Conservation (phyloP, 2,888 invertebrate genomes). For the Sarcophaga subvicina region DNA sequence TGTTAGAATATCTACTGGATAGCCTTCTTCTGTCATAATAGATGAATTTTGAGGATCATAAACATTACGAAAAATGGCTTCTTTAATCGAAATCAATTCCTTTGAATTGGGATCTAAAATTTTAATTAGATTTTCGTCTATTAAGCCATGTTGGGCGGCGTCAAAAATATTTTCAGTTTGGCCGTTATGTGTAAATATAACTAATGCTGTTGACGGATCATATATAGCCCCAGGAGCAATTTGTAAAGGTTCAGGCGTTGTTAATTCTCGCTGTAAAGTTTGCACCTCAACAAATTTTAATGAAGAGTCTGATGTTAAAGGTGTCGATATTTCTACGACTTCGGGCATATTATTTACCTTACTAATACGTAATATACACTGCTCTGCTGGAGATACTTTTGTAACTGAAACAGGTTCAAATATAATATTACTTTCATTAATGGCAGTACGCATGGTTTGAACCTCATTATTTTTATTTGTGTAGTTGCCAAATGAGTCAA, state of each 20-base stretch:
- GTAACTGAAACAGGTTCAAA: constrained; percentile 84
- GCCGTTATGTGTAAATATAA: constrained; percentile 88
- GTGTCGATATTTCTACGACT: constrained; percentile 87
- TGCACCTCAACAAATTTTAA: constrained; percentile 82
- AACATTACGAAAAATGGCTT: constrained; percentile 90
- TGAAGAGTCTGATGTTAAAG: constrained; percentile 82
- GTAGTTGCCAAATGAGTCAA: constrained; percentile 92
- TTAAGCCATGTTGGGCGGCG: constrained; percentile 89
- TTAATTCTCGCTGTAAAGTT: constrained; percentile 81
- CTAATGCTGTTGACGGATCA: constrained; percentile 89
- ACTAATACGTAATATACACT: constrained; percentile 87
- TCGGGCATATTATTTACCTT: constrained; percentile 88
- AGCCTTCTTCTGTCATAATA: constrained; percentile 86
- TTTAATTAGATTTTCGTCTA: constrained; percentile 87
- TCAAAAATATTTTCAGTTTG: constrained; percentile 88
- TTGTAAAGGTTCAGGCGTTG: constrained; percentile 87
- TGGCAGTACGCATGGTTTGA: constrained; percentile 87
- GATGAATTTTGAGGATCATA: constrained; percentile 88
- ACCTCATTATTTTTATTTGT: constrained; percentile 84
- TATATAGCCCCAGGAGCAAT: constrained; percentile 89
- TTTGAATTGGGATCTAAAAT: constrained; percentile 88
- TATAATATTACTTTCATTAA: constrained; percentile 85
- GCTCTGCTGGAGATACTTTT: constrained; percentile 81
- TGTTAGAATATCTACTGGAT: constrained; percentile 87
- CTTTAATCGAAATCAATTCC: constrained; percentile 86